Base-by-base conservation (phyloP, 1,140 invertebrate species). In the Eufriesea mexicana region DNA sequence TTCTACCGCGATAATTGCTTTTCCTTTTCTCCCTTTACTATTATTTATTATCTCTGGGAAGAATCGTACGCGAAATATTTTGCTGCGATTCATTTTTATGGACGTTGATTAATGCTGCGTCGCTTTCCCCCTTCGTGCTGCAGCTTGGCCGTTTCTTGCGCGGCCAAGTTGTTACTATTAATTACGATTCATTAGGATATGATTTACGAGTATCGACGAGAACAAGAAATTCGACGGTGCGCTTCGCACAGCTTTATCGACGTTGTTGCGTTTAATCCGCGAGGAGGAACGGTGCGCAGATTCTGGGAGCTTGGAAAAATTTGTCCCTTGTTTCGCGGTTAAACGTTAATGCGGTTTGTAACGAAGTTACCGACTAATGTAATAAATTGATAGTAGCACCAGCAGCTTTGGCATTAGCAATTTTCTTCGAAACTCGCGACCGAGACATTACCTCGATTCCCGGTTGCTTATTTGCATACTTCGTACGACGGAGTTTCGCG, bases 381-480 rank as follows among this genome's bases (percentile, higher is more conserved):
- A 42, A 18, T 51, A 54, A 55, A 28, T 73, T n/a, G 35, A 35
- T 62, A 55, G 28, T 54, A 12, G 28, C 20, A 9, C 7, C 12
- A 18, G 12, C n/a, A 45, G 20, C 14, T 57, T 45, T 2, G 14
- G 23, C 55, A 23, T 72, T 35, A n/a, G 28, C 10, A 59, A 47
- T 74, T 74, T 61, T 61, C 35, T 14, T n/a, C 6, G 72, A 74
- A 47, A 47, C 28, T 61, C 55, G 28, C 25, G 28, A 66, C 12
- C 28, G 20, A 28, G 20, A 23, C 62, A 23, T 47, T 42, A 25
- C 9, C n/a, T 5, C 47, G 74, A 25, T 45, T 49, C 49, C 47
- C 18, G 12, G 35, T 68, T 45, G 64, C 61, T n/a, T 77, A 76
- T 66, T 67, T 78, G 49, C 75, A 78, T 78, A 42, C 35, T 45